Base-by-base conservation (phyloP, 2,888 invertebrate genomes). In the Adelognathus sp. region DNA sequence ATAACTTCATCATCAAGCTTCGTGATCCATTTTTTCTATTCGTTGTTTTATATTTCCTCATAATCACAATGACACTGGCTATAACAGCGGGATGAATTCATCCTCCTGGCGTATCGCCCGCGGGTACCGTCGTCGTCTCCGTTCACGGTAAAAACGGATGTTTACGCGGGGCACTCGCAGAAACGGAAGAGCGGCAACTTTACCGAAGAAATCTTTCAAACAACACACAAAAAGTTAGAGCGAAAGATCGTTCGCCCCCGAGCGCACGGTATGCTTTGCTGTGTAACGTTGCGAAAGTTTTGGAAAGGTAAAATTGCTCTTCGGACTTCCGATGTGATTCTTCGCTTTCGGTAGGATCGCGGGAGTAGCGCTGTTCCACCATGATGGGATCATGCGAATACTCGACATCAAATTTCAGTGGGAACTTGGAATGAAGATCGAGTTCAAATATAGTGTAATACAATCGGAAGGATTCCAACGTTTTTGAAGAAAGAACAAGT, bases 141-240 rank as follows among this genome's bases (percentile, higher is more conserved):
- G 36, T 54, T 54, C 44, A 56, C 61, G 36, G 31, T 21, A 54
- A 69, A 70, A 29, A 67, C 44, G 74, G 54, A 71, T 79, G 71
- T 70, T 75, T 79, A 66, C 70, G 56, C 36, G 54, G 60, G 50
- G 73, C 39, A 33, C 66, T 56, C 24, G 46, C 21, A 63, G 50
- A 56, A 24, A 29, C 67, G 52, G 52, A 58, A 72, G 21, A 56
- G 58, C 33, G 66, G 69, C 41, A 80, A 77, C 76, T 77, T 73
- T 67, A 46, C 61, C 44, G 67, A 77, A 80, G 76, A 80, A 80
- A 80, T 80, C 80, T 80, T 75, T 71, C 71, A 24, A 52, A 36
- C 70, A 44, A 77, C 66, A 74, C 39, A 76, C 69, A 76, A 60
- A 69, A 73, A 80, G 58, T 73, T 70, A 64, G n/a, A 50, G 56